These are phyloP conservation scores for Melanostigma gelatinosum DNA, from an alignment of 2,113 vertebrate species.

Conservation along the genomic window DNA sequence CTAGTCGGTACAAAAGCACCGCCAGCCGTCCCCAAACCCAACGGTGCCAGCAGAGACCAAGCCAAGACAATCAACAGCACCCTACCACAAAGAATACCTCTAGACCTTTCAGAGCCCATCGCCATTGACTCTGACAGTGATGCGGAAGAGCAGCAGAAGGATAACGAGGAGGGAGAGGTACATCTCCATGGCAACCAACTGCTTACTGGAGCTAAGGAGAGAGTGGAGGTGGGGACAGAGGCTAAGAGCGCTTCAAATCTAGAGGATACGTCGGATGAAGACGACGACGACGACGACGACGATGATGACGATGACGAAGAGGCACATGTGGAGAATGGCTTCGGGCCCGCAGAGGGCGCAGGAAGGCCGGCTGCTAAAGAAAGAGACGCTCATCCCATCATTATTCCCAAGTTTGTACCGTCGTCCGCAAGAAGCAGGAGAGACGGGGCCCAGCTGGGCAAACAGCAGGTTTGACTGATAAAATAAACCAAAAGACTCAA, in stretches of 20 bases:
- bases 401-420: slow-evolving; percentile 80
- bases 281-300: slow-evolving; percentile 50
- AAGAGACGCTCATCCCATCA: slow-evolving; percentile 83
- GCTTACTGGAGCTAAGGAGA: slow-evolving; percentile 36
- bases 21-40: slow-evolving; percentile 34
- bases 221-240: slow-evolving; percentile 65
- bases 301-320: slow-evolving; percentile 82
- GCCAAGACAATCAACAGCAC: slow-evolving; percentile 76
- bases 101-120: slow-evolving; percentile 78
- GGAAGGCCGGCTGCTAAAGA: slow-evolving; percentile 84
- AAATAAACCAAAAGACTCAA: slow-evolving; percentile 10
- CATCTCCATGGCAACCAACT: slow-evolving; percentile 51
- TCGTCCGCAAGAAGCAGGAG: slow-evolving; percentile 70
- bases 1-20: slow-evolving; percentile 20
- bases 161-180: slow-evolving; percentile 70
- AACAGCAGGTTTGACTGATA: slow-evolving; percentile 77
- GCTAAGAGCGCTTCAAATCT: slow-evolving; percentile 57
- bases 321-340: slow-evolving; percentile 84
- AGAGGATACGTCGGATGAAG: slow-evolving; percentile 65
- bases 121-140: slow-evolving; percentile 83
- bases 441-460: slow-evolving; percentile 70
- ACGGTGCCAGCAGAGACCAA: slow-evolving; percentile 69
- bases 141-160: slow-evolving; percentile 63
- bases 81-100: slow-evolving; percentile 68
- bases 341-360: slow-evolving; percentile 79